Conservation (phyloP, 2,888 invertebrate species). For the Cephus pygmeus region DNA sequence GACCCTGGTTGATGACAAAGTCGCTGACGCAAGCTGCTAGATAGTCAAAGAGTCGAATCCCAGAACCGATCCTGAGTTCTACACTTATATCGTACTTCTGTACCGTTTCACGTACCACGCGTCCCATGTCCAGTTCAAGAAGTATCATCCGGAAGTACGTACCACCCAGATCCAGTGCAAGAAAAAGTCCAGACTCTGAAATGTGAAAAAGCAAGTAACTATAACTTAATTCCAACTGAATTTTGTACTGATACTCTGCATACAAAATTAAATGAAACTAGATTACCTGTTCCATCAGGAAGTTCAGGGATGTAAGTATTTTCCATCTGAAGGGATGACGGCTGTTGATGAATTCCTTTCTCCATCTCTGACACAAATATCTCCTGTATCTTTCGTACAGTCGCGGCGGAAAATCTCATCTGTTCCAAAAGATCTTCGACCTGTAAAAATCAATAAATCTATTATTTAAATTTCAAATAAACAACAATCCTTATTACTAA, state of each 20-base stretch:
- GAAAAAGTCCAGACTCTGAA: slow-evolving; percentile 75
- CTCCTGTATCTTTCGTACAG: slow-evolving; percentile 68
- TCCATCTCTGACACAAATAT: slow-evolving; percentile 75
- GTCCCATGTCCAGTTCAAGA: slow-evolving; percentile 71
- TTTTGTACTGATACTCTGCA: not conserved
- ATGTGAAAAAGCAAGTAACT: slow-evolving; percentile 13
- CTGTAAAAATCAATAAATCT: slow-evolving; percentile 32
- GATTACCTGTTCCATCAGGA: slow-evolving; percentile 75
- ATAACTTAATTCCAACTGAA: not conserved
- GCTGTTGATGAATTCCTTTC: slow-evolving; percentile 71
- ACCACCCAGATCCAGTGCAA: slow-evolving; percentile 84
- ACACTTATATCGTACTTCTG: slow-evolving; percentile 75
- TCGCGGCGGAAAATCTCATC: slow-evolving; percentile 64
- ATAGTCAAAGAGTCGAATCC: slow-evolving; percentile 77
- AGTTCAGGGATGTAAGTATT: slow-evolving; percentile 82
- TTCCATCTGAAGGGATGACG: slow-evolving; percentile 80
- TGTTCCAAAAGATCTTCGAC: slow-evolving; percentile 50
- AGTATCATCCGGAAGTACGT: slow-evolving; percentile 83
- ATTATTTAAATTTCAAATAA: not conserved
- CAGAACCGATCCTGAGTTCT: slow-evolving; percentile 72
- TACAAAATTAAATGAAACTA: not conserved
- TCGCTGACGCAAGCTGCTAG: slow-evolving; percentile 80
- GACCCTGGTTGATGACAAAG: slow-evolving; percentile 73
- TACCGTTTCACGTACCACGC: slow-evolving; percentile 71
- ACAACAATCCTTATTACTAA: no score